Evolutionary conservation across 2,797 vertebrate species (phyloP).

Genomic region (Pipistrellus pygmaeus): DNA sequence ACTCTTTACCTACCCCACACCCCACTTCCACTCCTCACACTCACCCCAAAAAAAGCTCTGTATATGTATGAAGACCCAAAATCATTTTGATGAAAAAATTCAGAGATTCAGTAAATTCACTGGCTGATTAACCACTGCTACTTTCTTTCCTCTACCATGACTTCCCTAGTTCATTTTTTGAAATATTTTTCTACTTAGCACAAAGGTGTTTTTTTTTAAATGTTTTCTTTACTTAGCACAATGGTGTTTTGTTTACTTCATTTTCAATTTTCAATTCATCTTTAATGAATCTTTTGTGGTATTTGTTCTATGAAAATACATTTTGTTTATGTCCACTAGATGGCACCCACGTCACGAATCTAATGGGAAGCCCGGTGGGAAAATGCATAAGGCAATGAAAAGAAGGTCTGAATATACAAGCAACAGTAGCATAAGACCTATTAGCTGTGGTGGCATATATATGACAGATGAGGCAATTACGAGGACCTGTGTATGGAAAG

Average conservation of each 20-base stretch:
- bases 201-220: neutral
- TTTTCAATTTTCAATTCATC: neutral
- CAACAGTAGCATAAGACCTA: neutral
- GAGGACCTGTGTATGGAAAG: neutral
- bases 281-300: neutral
- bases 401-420: neutral
- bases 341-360: neutral
- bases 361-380: neutral
- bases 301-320: neutral
- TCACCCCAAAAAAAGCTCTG: neutral
- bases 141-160: neutral
- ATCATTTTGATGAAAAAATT: neutral
- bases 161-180: neutral
- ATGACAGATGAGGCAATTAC: neutral
- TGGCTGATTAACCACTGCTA: neutral
- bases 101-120: neutral
- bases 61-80: neutral
- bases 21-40: too few species aligned
- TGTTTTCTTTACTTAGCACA: neutral
- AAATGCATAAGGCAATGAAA: neutral
- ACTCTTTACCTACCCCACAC: neutral
- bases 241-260: neutral
- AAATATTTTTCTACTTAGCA: neutral
- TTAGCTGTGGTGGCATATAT: neutral
- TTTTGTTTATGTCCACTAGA: slow-evolving; percentile 26